Conservation (phyloP, 2,113 vertebrate species). For the Bucco capensis region DNA sequence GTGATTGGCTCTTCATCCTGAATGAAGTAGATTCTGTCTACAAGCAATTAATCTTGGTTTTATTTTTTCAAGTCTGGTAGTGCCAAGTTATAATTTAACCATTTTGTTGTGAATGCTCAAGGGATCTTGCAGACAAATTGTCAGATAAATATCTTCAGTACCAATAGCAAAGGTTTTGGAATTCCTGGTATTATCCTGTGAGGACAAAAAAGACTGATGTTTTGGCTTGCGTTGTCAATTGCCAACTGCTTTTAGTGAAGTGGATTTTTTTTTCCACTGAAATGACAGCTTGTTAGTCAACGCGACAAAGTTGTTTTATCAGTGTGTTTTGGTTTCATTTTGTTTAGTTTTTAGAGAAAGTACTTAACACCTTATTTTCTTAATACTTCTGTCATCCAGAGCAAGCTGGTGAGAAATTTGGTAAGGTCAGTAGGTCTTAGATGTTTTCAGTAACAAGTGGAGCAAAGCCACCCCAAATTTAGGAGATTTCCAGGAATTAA, state of each 20-base stretch:
- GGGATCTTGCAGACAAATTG: not conserved
- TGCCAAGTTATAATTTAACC: not conserved
- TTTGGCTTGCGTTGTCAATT: not conserved
- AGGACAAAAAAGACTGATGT: not conserved
- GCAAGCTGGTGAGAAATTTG: not conserved
- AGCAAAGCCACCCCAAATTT: not conserved
- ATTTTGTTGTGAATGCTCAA: not conserved
- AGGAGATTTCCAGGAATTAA: not conserved
- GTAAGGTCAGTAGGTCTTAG: not conserved
- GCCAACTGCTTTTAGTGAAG: not conserved
- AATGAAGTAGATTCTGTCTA: not conserved
- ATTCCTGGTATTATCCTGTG: not conserved
- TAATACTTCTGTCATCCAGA: not conserved
- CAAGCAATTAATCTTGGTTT: not conserved
- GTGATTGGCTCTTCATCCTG: not conserved
- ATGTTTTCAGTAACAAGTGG: not conserved
- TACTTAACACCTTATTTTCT: not conserved
- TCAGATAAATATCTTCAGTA: not conserved
- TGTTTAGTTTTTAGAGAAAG: not conserved
- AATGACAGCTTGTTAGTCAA: not conserved
- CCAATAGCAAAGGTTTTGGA: not conserved
- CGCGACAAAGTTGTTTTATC: not conserved
- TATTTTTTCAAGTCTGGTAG: not conserved
- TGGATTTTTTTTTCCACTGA: not conserved
- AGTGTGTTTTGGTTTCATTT: not conserved